Base-by-base conservation (phyloP, 2,113 vertebrate species). In the Tachysurus vachellii region DNA sequence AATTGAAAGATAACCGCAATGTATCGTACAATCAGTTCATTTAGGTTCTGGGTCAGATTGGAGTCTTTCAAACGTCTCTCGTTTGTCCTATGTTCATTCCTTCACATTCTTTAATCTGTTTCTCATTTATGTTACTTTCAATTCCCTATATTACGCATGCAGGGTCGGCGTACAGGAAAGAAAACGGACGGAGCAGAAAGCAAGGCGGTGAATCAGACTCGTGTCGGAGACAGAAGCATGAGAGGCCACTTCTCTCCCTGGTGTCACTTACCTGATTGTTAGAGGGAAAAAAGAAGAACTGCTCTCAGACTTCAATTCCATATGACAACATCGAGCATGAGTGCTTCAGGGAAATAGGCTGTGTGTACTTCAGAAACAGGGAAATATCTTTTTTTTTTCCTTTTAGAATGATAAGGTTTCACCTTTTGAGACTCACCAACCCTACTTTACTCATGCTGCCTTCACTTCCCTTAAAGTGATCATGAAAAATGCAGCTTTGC, bases 391-490 rank as follows among this genome's bases (percentile, higher is more conserved):
- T 68, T 86, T 87, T 59, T 62, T 50, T 16, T 44, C 17, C 4
- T 75, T 77, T 64, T 79, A n/a, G 89, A 88, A 90, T 92, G 93
- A 93, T 90, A 88, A 87, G 90, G 91, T 92, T 88, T 42, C 80
- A 86, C 86, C 88, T 90, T 59, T 9, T 21, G 54, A 80, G 54
- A 80, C 54, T 59, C 56, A 26, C 10, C 17, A 59, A 23, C 17
- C 6, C 54, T 59, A 54, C 53, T 36, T 36, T 59, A 19, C 28
- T 59, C 28, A 28, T 36, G 54, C 17, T 36, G 54, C 77, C 16
- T 36, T 4, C 12, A 59, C 36, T 36, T 57, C n/a, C n/a, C 16
- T 28, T 28, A 28, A 77, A 77, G 14, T 28, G 26, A 54, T 28
- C 50, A 10, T 47, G 71, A 50, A 42, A 75, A 26, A 26, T 75